Percentiles rank a stretch among this genome's conserved stretches.
Conservation (phyloP, 2,888 invertebrate genomes). For the Seladonia tumulorum region DNA sequence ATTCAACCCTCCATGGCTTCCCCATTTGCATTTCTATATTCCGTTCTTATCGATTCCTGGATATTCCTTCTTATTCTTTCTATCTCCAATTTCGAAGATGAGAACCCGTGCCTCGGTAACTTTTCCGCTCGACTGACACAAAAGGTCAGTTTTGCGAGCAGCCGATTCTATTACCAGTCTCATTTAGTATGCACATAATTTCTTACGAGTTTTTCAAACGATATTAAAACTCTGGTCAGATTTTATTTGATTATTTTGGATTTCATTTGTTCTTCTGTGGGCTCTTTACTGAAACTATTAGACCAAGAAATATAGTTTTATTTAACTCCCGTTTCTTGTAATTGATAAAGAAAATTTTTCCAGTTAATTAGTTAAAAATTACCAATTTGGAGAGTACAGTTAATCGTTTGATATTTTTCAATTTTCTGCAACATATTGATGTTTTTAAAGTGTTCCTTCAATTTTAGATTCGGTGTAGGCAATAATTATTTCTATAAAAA, state of each 20-base stretch:
- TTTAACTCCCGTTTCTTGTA: too few species aligned
- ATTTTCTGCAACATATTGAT: too few species aligned
- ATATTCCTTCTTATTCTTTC: slow-evolving; percentile 14
- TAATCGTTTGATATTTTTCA: background rate
- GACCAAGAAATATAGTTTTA: too few species aligned
- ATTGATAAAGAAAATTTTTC: too few species aligned
- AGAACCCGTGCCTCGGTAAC: slow-evolving; percentile 21
- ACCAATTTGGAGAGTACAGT: too few species aligned
- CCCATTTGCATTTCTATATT: slow-evolving; percentile 34
- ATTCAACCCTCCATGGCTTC: slow-evolving; percentile 22
- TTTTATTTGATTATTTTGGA: background rate
- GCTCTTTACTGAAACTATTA: too few species aligned
- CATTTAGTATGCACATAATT: background rate
- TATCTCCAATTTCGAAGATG: slow-evolving; percentile 49
- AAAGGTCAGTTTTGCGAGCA: background rate
- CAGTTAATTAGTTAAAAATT: too few species aligned
- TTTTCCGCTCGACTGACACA: slow-evolving; percentile 17
- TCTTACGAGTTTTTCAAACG: too few species aligned
- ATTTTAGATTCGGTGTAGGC: background rate
- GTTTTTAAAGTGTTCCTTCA: too few species aligned
- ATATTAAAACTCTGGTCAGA: too few species aligned
- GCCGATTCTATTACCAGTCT: background rate
- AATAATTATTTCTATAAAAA: background rate
- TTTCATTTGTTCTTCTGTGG: background rate
- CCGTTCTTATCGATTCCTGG: slow-evolving; percentile 24